Evolutionary conservation across 2,888 invertebrate species (phyloP), one percentile per base, ranked within the genome.

Genomic region (Amphiduros pacificus): DNA sequence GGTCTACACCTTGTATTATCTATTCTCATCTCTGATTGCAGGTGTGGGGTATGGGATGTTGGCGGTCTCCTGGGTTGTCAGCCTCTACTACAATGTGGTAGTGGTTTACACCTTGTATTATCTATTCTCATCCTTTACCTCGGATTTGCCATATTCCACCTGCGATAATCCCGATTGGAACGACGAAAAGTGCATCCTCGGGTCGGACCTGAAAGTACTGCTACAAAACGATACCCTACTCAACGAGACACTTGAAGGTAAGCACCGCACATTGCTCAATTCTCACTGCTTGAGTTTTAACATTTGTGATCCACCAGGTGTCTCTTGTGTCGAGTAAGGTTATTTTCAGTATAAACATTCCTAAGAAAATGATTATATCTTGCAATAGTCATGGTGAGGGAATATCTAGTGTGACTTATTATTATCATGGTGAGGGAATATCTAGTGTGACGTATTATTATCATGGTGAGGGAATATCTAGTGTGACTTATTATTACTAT

Each of bases 1-100:
- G 11, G 66, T 64, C 55, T 40, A 62, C 36, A 59, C 66, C 1
- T 36, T 66, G 40, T 66, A 63, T 55, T 66, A 61, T 60, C 55
- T 66, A 9, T 64, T 66, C 29, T 60, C 50, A 11, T 66, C 66
- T 36, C 17, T 36, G 36, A 11, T 36, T 44, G 44, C n/a, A 44
- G 44, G 44, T 44, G 44, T 44, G 6, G 44, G 44, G 6, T 44
- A 22, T 44, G 44, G 44, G 20, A 44, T n/a, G n/a, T 20, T 44
- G 22, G n/a, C 44, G 22, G 44, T 44, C 6, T 44, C 44, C n/a
- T 22, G n/a, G 6, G 20, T 44, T 4, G 22, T 44, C 5, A 22
- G 20, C n/a, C n/a, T 44, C 20, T 44, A 44, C n/a, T 44, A 44
- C n/a, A 44, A 44, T 22, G n/a, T 44, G 20, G 22, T 44, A n/a